Evolutionary conservation across 1,140 invertebrate genomes (phyloP), one percentile per base, ranked within the genome.

Genomic region (Anoplolepis gracilipes): DNA sequence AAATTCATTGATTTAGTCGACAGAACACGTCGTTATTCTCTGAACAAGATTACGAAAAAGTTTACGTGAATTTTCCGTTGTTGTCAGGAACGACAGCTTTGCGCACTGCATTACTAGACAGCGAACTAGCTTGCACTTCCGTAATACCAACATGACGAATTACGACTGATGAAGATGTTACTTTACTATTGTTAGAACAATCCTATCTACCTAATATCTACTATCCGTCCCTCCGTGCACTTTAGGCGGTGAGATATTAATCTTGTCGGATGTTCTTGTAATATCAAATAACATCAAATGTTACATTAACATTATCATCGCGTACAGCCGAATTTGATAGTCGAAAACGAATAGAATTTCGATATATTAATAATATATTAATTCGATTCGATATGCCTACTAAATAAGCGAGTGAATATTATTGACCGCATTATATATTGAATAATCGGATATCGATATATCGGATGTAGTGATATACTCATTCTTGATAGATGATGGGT

Each of bases 401-500:
- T 69, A 79, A n/a, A n/a, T n/a, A n/a, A n/a, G 62, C 16, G 28
- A 36, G 55, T 79, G 42, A 79, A 69, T 55, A 69, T 55, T 22
- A 67, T 67, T 39, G 62, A 39, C 11, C 30, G n/a, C 46, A 22
- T 49, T 53, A 22, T n/a, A n/a, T n/a, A n/a, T 49, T 36, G 62
- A 69, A 46, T 36, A 42, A 79, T 69, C 77, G 77, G 46, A 79
- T 53, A 79, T 79, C 76, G 46, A 79, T 69, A 64, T 28, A 55
- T 69, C 5, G 30, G 30, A 16, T 49, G 6, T 49, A 19, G 10
- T 16, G 46, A 10, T 55, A 57, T 69, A 79, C 46, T 49, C 30
- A 69, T 79, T 79, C 69, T 79, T 46, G 64, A 79, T 79, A 79
- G 62, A 69, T 69, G 77, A 79, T 69, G 28, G 49, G 42, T 79